Base-by-base conservation (phyloP, 2,888 invertebrate species). In the Dryadula phaetusa region DNA sequence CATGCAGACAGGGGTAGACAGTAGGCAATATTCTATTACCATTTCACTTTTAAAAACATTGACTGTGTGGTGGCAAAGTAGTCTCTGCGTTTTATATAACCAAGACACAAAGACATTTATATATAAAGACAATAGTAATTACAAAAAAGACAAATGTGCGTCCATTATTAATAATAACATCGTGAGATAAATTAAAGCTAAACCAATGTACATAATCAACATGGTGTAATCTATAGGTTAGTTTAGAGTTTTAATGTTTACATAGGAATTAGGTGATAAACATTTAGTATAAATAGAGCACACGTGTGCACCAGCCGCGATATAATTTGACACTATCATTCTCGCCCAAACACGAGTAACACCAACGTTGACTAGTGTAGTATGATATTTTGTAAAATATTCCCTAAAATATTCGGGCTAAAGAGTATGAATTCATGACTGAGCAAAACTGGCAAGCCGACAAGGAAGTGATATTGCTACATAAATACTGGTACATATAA, bases 201-300 rank as follows among this genome's bases (percentile, higher is more conserved):
- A 37, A 25, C 22, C 25, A 37, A 37, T 25, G 25, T 16, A 25
- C 52, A 52, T 10, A 56, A 20, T 22, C 6, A 47, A 40, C 20
- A 37, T 40, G 25, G 20, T 22, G 40, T n/a, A n/a, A 14, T n/a
- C 5, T 40, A 40, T n/a, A 14, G 49, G 28, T 54, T 20, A 53
- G 37, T 28, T 28, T 3, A 4, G 6, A 14, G 18, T 60, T 14
- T 16, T 60, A 44, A 44, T 44, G 28, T 28, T 58, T 60, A 44
- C 42, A 46, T 20, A 22, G 32, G 16, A 44, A 64, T 46, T 54
- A 54, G 28, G 44, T 20, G 46, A 64, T 54, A 46, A 49, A 42
- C 16, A 32, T 2, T 60, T 49, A 47, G 47, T 60, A 28, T 58
- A 65, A 65, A 60, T 65, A 49, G 58, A 60, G 49, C 58, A 64